A percentile compares a stretch with the other conserved stretches of the same genome.
Conservation (phyloP, 2,888 invertebrate species). For the Saturnia pavonia region DNA sequence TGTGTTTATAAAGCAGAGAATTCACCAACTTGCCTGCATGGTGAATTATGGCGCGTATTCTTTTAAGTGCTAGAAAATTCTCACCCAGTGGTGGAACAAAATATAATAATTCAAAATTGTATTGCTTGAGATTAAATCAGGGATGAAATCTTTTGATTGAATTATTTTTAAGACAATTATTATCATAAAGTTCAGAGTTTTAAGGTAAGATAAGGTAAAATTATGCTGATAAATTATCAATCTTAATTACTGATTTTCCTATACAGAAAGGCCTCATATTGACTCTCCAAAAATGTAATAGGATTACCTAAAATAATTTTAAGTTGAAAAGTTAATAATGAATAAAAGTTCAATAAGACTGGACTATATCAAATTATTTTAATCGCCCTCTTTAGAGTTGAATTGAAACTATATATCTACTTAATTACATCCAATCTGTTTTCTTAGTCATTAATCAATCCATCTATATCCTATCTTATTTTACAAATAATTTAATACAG, state of each 20-base stretch:
- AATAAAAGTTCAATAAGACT: too few relatives aligned
- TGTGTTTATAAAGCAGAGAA: background rate
- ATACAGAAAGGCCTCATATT: background rate
- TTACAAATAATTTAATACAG: conserved; percentile 16
- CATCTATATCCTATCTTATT: background rate
- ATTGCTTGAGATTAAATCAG: too few relatives aligned
- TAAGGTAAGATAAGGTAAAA: too few relatives aligned
- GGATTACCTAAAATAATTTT: background rate
- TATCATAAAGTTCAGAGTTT: too few relatives aligned
- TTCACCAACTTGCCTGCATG: background rate
- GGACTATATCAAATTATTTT: too few relatives aligned
- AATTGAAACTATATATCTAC: background rate
- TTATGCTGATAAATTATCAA: background rate
- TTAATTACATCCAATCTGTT: background rate
- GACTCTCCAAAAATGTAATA: background rate
- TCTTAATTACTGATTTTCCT: background rate
- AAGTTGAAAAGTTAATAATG: background rate
- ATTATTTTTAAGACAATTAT: too few relatives aligned
- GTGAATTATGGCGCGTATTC: background rate
- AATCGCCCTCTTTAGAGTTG: background rate
- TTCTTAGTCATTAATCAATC: background rate
- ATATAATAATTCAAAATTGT: too few relatives aligned
- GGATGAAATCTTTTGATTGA: too few relatives aligned
- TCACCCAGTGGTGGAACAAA: too few relatives aligned
- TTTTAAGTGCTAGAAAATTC: too few relatives aligned